Evolutionary conservation across 2,113 vertebrate species (phyloP).

Genomic region (Variabilichromis moorii): DNA sequence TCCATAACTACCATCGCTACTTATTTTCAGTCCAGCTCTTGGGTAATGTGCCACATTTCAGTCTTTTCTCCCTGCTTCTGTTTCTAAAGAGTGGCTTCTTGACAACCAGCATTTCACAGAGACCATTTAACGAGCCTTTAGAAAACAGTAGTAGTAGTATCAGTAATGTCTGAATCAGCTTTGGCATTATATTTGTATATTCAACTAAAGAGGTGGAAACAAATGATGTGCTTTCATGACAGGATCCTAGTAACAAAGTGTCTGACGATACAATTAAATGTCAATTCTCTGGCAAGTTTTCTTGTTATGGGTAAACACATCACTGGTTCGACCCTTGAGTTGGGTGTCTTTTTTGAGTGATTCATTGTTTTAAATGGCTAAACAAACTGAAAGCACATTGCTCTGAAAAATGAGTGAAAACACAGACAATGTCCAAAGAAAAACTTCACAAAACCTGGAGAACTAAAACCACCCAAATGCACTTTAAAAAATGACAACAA

Average conservation of each 20-base stretch:
- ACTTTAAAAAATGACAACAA: neutral
- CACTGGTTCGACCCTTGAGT: neutral
- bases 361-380: neutral
- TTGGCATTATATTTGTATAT: neutral
- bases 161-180: neutral
- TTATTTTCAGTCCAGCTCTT: neutral
- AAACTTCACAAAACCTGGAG: neutral
- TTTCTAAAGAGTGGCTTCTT: neutral
- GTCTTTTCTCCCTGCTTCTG: neutral
- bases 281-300: neutral
- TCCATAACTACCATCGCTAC: neutral
- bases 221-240: neutral
- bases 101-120: neutral
- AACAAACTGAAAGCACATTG: neutral
- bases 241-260: neutral
- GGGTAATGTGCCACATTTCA: neutral
- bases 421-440: neutral
- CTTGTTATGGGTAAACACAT: neutral
- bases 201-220: neutral
- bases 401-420: neutral
- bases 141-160: neutral
- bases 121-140: neutral
- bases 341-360: neutral
- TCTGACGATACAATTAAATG: neutral
- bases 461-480: neutral